These are phyloP conservation scores for Spondyliosoma cantharus DNA, from an alignment of 2,797 vertebrate genomes.

Conservation along the genomic window DNA sequence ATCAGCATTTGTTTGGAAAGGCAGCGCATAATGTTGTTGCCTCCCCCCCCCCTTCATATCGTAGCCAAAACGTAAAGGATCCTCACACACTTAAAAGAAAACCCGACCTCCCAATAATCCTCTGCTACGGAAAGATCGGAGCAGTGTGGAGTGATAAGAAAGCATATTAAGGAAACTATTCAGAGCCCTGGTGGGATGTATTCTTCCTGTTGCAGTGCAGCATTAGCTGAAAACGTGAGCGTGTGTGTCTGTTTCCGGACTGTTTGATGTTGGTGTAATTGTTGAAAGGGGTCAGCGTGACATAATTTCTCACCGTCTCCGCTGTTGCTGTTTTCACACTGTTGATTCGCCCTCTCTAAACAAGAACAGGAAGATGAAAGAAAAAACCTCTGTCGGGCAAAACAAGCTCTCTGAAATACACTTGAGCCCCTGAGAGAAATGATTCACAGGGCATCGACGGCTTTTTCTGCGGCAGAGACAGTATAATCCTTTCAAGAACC, in stretches of 20 bases:
- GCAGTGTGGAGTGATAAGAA: slow-evolving; percentile 44
- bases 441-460: slow-evolving; percentile 65
- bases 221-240: slow-evolving; percentile 65
- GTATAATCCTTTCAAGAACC: slow-evolving; percentile 75
- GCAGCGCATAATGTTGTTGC: slow-evolving; percentile 35
- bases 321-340: slow-evolving; percentile 57
- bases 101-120: slow-evolving; percentile 38
- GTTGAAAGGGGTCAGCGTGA: slow-evolving; percentile 73
- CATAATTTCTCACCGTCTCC: slow-evolving; percentile 60
- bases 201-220: slow-evolving; percentile 57
- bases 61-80: slow-evolving; percentile 42
- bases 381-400: slow-evolving; percentile 65
- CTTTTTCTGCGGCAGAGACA: slow-evolving; percentile 52
- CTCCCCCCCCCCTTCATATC: slow-evolving; percentile 25
- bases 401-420: slow-evolving; percentile 72
- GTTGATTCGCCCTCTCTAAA: slow-evolving; percentile 49
- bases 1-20: slow-evolving; percentile 62
- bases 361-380: slow-evolving; percentile 57
- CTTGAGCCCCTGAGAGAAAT: slow-evolving; percentile 65
- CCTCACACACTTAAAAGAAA: slow-evolving; percentile 52
- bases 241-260: slow-evolving; percentile 47
- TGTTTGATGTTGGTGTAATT: slow-evolving; percentile 54
- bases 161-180: slow-evolving; percentile 43
- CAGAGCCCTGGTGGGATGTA: slow-evolving; percentile 40
- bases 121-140: slow-evolving; percentile 47